Conservation (phyloP, 1,140 invertebrate species). For the Drosophila ananassae region DNA sequence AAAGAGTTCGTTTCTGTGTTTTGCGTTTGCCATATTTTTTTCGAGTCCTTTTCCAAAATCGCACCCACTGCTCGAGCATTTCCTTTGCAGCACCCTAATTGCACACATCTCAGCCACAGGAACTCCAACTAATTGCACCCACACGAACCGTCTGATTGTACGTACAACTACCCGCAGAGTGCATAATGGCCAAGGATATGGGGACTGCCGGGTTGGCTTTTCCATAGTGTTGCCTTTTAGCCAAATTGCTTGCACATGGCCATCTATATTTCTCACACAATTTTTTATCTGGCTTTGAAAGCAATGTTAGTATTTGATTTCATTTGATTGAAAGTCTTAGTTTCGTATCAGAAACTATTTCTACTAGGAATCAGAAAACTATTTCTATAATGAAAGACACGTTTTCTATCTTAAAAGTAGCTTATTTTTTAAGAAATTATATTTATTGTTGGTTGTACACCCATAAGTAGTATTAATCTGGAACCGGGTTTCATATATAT, state of each 20-base stretch:
- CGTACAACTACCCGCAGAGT: constrained; percentile 13
- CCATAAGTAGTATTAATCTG: too few relatives aligned
- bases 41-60: constrained; percentile 16
- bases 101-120: constrained; percentile 60
- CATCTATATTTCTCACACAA: neutral
- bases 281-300: neutral
- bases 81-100: constrained; percentile 69
- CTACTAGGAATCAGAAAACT: neutral
- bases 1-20: constrained; percentile 3
- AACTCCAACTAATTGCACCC: constrained; percentile 58
- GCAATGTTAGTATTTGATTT: neutral
- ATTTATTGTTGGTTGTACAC: too few relatives aligned
- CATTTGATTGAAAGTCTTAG: neutral
- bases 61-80: constrained; percentile 22
- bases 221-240: neutral
- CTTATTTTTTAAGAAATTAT: too few relatives aligned
- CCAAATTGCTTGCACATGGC: constrained; percentile 6
- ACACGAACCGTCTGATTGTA: constrained; percentile 29
- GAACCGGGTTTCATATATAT: too few relatives aligned
- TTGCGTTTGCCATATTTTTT: neutral
- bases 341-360: too few relatives aligned
- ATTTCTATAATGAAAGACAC: neutral
- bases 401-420: too few relatives aligned
- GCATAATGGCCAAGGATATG: constrained; percentile 27
- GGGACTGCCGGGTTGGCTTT: neutral